Percentiles rank a stretch among this genome's conserved stretches.
Conservation (phyloP, 2,113 vertebrate species). For the Leucopsar rothschildi region DNA sequence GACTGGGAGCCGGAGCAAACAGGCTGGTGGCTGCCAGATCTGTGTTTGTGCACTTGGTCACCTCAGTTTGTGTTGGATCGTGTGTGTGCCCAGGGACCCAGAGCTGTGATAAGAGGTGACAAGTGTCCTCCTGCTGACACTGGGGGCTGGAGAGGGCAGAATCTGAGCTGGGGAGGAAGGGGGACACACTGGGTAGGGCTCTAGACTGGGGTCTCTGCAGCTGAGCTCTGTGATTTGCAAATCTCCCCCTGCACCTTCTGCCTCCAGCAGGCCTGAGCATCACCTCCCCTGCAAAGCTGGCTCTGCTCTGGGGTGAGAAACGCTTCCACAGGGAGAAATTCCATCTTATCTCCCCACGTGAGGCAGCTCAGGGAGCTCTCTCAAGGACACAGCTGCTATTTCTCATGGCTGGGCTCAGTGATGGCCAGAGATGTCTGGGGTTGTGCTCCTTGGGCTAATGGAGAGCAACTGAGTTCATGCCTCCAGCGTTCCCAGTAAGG, state of each 20-base stretch:
- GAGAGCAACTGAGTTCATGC: not conserved
- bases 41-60: slow-evolving; percentile 16
- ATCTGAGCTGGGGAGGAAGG: not conserved
- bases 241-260: not conserved
- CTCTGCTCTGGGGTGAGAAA: not conserved
- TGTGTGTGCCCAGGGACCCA: fast-evolving
- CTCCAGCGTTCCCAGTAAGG: not conserved
- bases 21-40: not conserved
- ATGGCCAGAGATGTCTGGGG: not conserved
- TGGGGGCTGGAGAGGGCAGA: not conserved
- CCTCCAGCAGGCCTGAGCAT: not conserved
- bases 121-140: not conserved
- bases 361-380: not conserved
- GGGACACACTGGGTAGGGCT: fast-evolving
- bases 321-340: not conserved
- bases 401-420: not conserved
- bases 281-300: not conserved
- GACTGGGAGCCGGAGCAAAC: not conserved
- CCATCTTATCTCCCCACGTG: not conserved
- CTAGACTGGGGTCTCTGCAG: not conserved
- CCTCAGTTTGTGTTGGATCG: slow-evolving; percentile 41
- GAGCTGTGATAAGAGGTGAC: not conserved
- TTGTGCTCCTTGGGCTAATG: not conserved
- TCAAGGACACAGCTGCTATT: not conserved
- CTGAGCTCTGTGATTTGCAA: not conserved